These are phyloP conservation scores for Eurytoma adleriae DNA, from an alignment of 2,888 invertebrate species.

Conservation along the genomic window DNA sequence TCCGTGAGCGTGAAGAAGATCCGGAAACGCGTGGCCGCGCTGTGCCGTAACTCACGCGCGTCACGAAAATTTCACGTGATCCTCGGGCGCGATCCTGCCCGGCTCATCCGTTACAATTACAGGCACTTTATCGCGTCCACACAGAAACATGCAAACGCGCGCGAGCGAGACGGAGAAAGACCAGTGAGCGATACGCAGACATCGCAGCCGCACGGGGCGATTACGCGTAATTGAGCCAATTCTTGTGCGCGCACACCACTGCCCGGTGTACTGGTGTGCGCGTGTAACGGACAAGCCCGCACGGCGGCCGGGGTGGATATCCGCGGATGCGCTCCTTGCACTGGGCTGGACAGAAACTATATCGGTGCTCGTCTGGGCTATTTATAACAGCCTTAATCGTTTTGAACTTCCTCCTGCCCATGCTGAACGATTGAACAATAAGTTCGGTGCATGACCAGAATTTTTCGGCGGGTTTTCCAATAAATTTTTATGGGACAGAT, in stretches of 20 bases:
- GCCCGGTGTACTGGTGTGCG: slow-evolving; percentile 3
- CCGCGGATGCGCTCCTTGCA: background rate
- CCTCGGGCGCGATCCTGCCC: slow-evolving; percentile 65
- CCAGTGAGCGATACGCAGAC: slow-evolving; percentile 16
- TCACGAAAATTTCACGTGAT: slow-evolving; percentile 70
- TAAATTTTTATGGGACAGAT: slow-evolving; percentile 6
- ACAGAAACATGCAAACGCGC: slow-evolving; percentile 61
- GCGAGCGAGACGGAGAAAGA: slow-evolving; percentile 12
- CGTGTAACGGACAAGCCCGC: no score
- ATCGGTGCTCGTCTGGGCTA: background rate
- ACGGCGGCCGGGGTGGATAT: background rate
- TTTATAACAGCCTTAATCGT: background rate
- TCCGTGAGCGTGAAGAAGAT: slow-evolving; percentile 10
- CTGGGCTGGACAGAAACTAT: no score
- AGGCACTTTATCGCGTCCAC: slow-evolving; percentile 69
- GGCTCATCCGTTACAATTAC: slow-evolving; percentile 69
- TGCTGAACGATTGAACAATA: background rate
- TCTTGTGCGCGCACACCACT: slow-evolving; percentile 62
- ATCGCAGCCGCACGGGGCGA: slow-evolving; percentile 59
- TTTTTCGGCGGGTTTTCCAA: background rate
- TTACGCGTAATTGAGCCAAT: slow-evolving; percentile 73
- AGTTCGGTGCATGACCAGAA: no score
- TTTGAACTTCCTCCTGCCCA: no score
- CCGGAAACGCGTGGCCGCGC: slow-evolving; percentile 34
- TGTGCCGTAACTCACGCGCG: slow-evolving; percentile 9